Evolutionary conservation across 2,113 vertebrate genomes (phyloP).

Genomic region (Tylochromis polylepis): DNA sequence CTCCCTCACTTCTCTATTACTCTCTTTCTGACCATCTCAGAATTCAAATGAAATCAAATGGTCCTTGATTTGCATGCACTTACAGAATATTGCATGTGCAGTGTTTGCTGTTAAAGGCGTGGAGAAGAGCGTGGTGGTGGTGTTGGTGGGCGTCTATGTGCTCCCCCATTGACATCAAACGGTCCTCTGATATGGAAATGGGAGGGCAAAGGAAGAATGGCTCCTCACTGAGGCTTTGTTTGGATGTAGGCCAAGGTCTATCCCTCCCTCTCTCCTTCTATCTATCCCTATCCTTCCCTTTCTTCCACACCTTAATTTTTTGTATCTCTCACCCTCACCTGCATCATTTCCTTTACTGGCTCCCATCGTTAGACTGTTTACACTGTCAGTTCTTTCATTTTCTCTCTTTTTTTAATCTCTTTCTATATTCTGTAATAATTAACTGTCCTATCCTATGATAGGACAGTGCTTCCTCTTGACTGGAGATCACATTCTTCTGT

Average conservation of each 20-base stretch:
- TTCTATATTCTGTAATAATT: not conserved
- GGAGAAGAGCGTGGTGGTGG: slow-evolving; percentile 46
- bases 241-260: slow-evolving; percentile 78
- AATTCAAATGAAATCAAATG: slow-evolving; percentile 77
- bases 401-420: not conserved
- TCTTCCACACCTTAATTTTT: slow-evolving; percentile 13
- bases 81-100: slow-evolving; percentile 81
- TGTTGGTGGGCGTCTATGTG: slow-evolving; percentile 63
- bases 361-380: not conserved
- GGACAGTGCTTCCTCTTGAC: not conserved
- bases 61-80: slow-evolving; percentile 80
- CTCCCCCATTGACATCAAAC: slow-evolving; percentile 81
- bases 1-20: not conserved
- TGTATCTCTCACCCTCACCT: not conserved
- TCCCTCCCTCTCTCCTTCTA: slow-evolving; percentile 38
- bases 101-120: slow-evolving; percentile 76
- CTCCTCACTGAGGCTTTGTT: slow-evolving; percentile 76
- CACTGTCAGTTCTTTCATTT: not conserved
- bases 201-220: slow-evolving; percentile 75
- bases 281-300: slow-evolving; percentile 18
- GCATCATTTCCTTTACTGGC: not conserved
- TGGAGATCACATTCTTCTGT: not conserved
- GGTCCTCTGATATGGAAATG: slow-evolving; percentile 82
- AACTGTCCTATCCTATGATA: not conserved
- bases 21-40: slow-evolving; percentile 67